Conservation (phyloP, 2,113 vertebrate genomes). For the Danio rerio region DNA sequence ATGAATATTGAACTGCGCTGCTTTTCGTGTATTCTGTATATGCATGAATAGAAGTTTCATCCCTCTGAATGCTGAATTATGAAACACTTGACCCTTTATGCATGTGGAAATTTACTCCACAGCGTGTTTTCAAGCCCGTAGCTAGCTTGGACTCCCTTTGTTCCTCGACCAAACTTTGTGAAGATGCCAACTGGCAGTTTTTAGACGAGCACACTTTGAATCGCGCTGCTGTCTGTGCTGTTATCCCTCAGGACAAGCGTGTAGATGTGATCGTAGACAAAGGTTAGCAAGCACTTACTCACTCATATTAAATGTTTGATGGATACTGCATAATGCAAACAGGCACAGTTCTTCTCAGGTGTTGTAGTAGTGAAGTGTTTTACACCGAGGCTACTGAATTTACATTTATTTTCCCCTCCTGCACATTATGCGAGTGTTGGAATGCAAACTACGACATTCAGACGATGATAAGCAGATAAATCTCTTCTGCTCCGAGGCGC, state of each 20-base stretch:
- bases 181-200: background rate
- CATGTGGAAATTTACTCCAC: background rate
- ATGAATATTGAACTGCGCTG: background rate
- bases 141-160: background rate
- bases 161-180: background rate
- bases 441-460: conserved; percentile 2
- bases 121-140: background rate
- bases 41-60: background rate
- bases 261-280: conserved; percentile 65
- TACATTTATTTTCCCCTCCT: background rate
- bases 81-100: background rate
- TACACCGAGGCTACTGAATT: background rate
- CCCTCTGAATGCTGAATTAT: background rate
- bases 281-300: conserved; percentile 61
- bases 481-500: conserved; percentile 21
- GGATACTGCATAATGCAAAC: conserved; percentile 57
- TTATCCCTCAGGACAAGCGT: conserved; percentile 45
- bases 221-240: background rate
- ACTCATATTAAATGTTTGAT: conserved; percentile 67
- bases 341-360: conserved; percentile 7
- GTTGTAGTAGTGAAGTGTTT: background rate
- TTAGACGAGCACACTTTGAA: conserved; percentile 31
- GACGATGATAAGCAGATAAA: background rate
- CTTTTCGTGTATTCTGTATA: background rate
- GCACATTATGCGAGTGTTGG: background rate